phyloP scores from a whole-genome alignment of 2,797 vertebrate genomes.

The Chaetophractus vellerosus region DNA sequence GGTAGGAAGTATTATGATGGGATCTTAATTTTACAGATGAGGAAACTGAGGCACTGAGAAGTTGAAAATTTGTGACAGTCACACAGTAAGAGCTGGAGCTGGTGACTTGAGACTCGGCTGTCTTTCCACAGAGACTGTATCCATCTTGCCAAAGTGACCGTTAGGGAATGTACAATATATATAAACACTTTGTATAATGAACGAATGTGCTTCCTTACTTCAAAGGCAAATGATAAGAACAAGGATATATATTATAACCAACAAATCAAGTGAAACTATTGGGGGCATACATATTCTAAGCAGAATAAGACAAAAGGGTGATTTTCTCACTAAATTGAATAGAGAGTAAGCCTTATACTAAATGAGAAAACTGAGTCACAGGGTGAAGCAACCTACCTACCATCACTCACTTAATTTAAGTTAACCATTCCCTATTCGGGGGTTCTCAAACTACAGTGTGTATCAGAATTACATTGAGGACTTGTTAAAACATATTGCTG shows the following conservation, averaged over 20 bases:
- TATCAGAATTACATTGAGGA: background rate
- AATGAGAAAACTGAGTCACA: background rate
- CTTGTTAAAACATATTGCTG: background rate
- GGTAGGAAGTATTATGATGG: background rate
- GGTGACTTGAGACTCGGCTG: background rate
- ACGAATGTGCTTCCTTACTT: background rate
- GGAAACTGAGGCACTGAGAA: background rate
- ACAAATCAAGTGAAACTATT: background rate
- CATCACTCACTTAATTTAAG: background rate
- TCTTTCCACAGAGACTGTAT: background rate
- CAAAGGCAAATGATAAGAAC: background rate
- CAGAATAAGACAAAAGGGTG: background rate
- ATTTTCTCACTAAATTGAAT: background rate
- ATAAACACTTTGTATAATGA: background rate
- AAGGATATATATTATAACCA: background rate
- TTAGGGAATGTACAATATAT: background rate
- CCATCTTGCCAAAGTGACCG: background rate
- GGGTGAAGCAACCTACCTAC: background rate
- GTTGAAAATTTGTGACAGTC: background rate
- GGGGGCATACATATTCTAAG: background rate
- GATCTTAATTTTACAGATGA: slow-evolving; percentile 18
- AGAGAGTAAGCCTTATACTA: background rate
- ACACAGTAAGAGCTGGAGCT: background rate
- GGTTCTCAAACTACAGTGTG: slow-evolving; percentile 11
- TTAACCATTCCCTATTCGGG: background rate